Evolutionary conservation across 2,888 invertebrate species (phyloP), one percentile per base, ranked within the genome.

Genomic region (Drosophila koepferae): DNA sequence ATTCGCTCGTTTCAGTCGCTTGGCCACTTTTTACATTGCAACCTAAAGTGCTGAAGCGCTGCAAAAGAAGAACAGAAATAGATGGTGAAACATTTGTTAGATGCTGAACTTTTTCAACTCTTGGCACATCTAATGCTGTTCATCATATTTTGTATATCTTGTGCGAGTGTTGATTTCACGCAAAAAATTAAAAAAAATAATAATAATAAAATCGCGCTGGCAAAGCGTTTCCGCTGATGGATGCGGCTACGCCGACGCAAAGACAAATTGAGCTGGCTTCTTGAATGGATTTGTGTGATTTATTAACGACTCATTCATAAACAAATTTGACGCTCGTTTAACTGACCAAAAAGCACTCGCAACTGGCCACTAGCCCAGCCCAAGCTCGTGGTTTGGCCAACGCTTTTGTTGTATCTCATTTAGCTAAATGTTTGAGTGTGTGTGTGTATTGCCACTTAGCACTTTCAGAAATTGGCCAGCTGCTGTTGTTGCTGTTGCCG

Each of bases 241-340:
- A 74, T 80, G 81, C 51, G 67, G 40, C 51, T 38, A 74, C 69
- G 66, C 66, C 63, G 36, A 65, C 69, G 60, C 62, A 63, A 82
- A 73, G 66, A 80, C 72, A 82, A 81, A 86, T 79, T 69, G 71
- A 80, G 68, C 61, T 48, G 34, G 49, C 62, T 89, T 71, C 70
- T 75, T 75, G 62, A 74, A 72, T 65, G 73, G 72, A 82, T 87
- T 82, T 80, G 48, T 82, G 64, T 88, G 81, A 81, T 85, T 89
- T 81, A 87, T 89, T 81, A 72, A 68, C 64, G 63, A 64, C 63
- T 62, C 75, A 88, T 86, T 88, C 79, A 86, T 79, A 79, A 75
- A 70, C 76, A 82, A 74, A 77, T 82, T 77, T 73, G 41, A 73
- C 61, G 75, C 72, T 73, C 63, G 66, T 63, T 67, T 46, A 64